Base-by-base conservation (phyloP, 1,140 invertebrate genomes). In the Hylaeus volcanicus region DNA sequence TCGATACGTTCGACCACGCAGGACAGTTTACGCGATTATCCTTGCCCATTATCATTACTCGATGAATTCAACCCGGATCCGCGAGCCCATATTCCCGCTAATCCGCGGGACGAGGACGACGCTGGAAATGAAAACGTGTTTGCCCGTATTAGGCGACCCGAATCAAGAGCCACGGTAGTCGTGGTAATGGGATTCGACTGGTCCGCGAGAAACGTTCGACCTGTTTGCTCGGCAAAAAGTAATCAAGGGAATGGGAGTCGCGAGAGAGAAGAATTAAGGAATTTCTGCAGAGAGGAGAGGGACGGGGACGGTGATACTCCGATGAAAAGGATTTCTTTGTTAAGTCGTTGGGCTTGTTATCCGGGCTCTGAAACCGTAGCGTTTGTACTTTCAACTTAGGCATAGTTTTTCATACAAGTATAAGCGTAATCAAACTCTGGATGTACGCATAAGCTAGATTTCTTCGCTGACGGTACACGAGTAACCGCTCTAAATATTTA, bases 41-140 rank as follows among this genome's bases (percentile, higher is more conserved):
- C 5, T 75, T 75, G 61, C 53, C 78, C 61, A 75, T 83, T 80
- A 83, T 79, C 53, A 56, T 82, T 71, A 78, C 48, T 78, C 66
- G 68, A 65, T 68, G 63, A 82, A 53, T 63, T 51, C 68, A 78
- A 78, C 72, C 39, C 66, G 51, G 60, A 41, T 39, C 43, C 56
- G n/a, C 68, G 58, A 63, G 66, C 56, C 60, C 68, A 51, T 78
- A 72, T 72, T 71, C 51, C 70, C 65, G 58, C 14, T 55, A 81
- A 83, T 79, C 81, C 81, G 77, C 26, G 39, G 12, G 8, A 8
- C 51, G 55, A 48, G 81, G n/a, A 64, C 64, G 41, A 6, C 3
- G 55, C n/a, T 74, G 48, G 43, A 56, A 66, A 82, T 78, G 74
- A 63, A 71, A 78, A 71, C 53, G 60, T 63, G 76, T 79, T 82